phyloP scores from a whole-genome alignment of 2,113 vertebrate species.

The Speoplatyrhinus poulsoni region DNA sequence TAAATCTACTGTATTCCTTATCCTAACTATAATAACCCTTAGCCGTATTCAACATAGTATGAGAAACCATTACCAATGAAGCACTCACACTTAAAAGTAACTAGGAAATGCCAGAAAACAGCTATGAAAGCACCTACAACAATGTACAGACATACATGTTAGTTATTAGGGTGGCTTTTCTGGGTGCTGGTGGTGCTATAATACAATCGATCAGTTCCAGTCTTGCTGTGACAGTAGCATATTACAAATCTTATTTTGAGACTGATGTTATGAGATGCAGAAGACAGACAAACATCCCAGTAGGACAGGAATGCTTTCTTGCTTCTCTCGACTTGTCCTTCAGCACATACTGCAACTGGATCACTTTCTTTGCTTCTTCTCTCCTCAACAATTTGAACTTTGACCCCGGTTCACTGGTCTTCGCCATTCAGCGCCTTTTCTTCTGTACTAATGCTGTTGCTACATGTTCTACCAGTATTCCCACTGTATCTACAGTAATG shows the following conservation, averaged over 20 bases:
- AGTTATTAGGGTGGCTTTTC: background rate
- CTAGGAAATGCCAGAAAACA: too few species aligned
- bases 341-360: too few species aligned
- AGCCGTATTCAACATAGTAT: too few species aligned
- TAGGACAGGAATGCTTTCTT: background rate
- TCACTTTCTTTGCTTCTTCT: slow-evolving; percentile 51
- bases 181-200: slow-evolving; percentile 25
- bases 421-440: slow-evolving; percentile 31
- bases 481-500: background rate
- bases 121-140: too few species aligned
- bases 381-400: slow-evolving; percentile 66
- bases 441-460: background rate
- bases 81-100: too few species aligned
- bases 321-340: background rate
- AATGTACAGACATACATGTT: too few species aligned
- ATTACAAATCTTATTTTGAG: slow-evolving; percentile 17
- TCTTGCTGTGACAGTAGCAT: slow-evolving; percentile 10
- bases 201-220: slow-evolving; percentile 21
- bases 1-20: too few species aligned
- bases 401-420: slow-evolving; percentile 35
- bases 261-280: slow-evolving; percentile 39
- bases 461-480: background rate
- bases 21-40: too few species aligned
- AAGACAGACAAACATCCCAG: background rate
- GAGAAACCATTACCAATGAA: too few species aligned